Base-by-base conservation (phyloP, 2,888 invertebrate species). In the Silvanus unidentatus region DNA sequence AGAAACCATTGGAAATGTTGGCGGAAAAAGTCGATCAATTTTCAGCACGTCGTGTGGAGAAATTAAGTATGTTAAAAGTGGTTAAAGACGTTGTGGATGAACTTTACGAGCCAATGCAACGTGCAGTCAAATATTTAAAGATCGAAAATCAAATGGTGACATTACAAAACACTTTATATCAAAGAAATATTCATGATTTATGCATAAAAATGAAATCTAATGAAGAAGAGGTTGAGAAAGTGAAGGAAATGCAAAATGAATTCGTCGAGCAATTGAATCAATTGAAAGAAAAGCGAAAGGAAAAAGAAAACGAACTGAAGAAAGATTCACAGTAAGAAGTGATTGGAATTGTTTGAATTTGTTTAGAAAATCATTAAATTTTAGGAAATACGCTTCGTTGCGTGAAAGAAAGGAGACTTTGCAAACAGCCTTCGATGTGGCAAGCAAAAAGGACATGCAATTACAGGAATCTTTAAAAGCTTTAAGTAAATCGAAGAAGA, bases 61-160 rank as follows among this genome's bases (percentile, higher is more conserved):
- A 90, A 73, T 71, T 92, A 42, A 91, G 92, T 66, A 77, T 93
- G 48, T 83, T 94, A 3, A 86, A 89, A 58, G 71, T 89, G 16
- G 84, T 92, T 5, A 85, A 90, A 62, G 82, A 82, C 42, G 92
- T 93, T 66, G 84, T 89, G 69, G 79, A 82, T 45, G 84, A 85
- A 57, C 70, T 94, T 40, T 81, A 86, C 59, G 81, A 79, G 47
- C 88, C 90, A 0, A 89, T 86, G 78, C 79, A 84, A 47, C 84
- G 86, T 44, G 89, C 90, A 0, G 78, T 90, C 0, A 80, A 84
- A 38, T 85, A 82, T 61, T 75, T 98, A 57, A 82, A 82, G 53
- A 68, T 82, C 13, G 90, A 94, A 65, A 99, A 99, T 67, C 77
- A 77, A 2, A 74, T 85, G 1, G 76, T 80, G 1, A 74, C 78